These are phyloP conservation scores for Trichosurus vulpecula DNA, from an alignment of 2,797 vertebrate genomes.

Conservation along the genomic window DNA sequence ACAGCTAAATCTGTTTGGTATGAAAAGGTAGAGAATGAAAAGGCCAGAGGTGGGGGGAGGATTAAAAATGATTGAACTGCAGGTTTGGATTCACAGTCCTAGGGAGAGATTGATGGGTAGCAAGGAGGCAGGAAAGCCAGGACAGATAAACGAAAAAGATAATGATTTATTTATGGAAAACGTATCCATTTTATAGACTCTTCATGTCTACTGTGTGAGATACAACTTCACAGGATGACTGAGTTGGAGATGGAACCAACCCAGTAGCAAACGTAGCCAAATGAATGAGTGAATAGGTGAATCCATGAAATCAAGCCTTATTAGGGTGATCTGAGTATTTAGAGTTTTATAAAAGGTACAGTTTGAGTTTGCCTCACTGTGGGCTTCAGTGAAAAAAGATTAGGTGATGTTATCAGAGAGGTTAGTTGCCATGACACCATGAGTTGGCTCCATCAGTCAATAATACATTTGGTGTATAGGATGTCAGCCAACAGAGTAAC, in stretches of 20 bases:
- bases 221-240: neutral
- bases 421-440: neutral
- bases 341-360: neutral
- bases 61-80: fast-evolving
- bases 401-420: neutral
- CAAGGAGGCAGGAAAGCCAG: neutral
- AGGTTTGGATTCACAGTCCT: neutral
- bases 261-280: neutral
- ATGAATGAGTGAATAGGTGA: neutral
- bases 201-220: neutral
- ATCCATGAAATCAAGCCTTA: neutral
- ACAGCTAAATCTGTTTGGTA: neutral
- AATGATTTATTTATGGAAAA: neutral
- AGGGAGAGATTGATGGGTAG: neutral
- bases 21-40: neutral
- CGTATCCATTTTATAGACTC: too few species aligned
- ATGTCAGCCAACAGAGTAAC: neutral
- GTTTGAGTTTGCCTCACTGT: neutral
- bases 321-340: neutral
- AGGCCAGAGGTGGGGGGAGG: neutral
- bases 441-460: neutral
- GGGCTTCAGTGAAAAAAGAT: neutral
- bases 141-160: neutral
- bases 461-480: neutral
- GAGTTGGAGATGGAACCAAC: neutral